Evolutionary conservation across 2,797 vertebrate genomes (phyloP).

Genomic region (Sarcophilus harrisii): DNA sequence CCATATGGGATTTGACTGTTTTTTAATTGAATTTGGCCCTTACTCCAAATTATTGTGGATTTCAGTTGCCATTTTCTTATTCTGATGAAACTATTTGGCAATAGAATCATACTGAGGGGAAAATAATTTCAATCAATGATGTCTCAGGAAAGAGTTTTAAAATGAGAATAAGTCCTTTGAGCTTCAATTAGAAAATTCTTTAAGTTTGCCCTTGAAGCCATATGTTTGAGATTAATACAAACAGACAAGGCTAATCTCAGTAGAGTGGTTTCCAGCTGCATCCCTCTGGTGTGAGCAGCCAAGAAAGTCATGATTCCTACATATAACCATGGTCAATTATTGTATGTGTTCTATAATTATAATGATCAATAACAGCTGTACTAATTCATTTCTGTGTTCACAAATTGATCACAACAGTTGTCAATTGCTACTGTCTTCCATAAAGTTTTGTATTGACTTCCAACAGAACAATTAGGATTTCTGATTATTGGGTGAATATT

Average conservation of each 20-base stretch:
- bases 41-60: constrained; percentile 30
- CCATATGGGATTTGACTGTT: constrained; percentile 59
- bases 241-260: constrained; percentile 47
- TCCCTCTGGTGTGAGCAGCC: constrained; percentile 49
- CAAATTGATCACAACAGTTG: constrained; percentile 76
- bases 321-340: constrained; percentile 22
- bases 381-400: constrained; percentile 70
- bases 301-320: constrained; percentile 55
- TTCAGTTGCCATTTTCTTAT: constrained; percentile 48
- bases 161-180: constrained; percentile 64
- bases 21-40: constrained; percentile 70
- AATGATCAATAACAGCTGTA: constrained; percentile 73
- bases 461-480: constrained; percentile 67
- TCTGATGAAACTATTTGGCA: constrained; percentile 59
- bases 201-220: constrained; percentile 29
- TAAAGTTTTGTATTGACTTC: constrained; percentile 64
- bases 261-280: constrained; percentile 33
- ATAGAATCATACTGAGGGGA: constrained; percentile 28
- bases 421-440: constrained; percentile 68
- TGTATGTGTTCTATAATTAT: constrained; percentile 57
- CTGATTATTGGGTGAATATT: constrained; percentile 66
- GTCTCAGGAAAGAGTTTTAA: constrained; percentile 39
- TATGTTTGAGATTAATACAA: constrained; percentile 54
- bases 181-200: constrained; percentile 70
- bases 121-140: constrained; percentile 68